Evolutionary conservation across 2,888 invertebrate species (phyloP), one percentile per base, ranked within the genome.

Genomic region (Epirrhoe alternata): DNA sequence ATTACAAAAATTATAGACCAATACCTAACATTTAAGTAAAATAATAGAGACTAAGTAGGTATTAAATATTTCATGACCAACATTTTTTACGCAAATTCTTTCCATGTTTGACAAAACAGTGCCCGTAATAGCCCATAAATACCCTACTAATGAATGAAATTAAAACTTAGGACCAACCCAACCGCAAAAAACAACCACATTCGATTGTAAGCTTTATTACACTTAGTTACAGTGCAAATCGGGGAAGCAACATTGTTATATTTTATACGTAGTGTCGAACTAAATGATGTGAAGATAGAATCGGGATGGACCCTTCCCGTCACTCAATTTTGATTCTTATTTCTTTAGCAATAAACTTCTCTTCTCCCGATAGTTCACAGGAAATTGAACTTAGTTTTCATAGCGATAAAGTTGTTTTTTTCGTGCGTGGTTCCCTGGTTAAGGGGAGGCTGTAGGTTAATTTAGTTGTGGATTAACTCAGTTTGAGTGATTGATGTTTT

Each of bases 401-500:
- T 42, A 38, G 2, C 51, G 16, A 57, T 81, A 87, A 74, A 79
- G 86, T 81, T 69, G 74, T 70, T 79, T 81, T 78, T 86, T 58
- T 74, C 51, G 61, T 70, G 78, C 60, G 24, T 16, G 53, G 42
- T 65, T 53, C 59, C 59, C 67, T 62, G 74, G 84, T 86, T 86
- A 85, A 87, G 88, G 87, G 78, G 82, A 77, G 79, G 86, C 83
- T 77, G 81, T 81, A 85, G 88, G 90, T 89, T 91, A 92, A 92
- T 92, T 91, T 91, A 88, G 92, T 90, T 90, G 87, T 80, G 88
- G 90, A 91, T 91, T 89, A 91, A 89, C 86, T 89, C 84, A 81
- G 86, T 88, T 86, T 86, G 88, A 89, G 86, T 89, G 91, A 92
- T 90, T 89, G 91, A 90, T 91, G 91, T 89, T 87, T 88, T 86